Evolutionary conservation across 1,140 invertebrate genomes (phyloP).

Genomic region (Augochlora pura): DNA sequence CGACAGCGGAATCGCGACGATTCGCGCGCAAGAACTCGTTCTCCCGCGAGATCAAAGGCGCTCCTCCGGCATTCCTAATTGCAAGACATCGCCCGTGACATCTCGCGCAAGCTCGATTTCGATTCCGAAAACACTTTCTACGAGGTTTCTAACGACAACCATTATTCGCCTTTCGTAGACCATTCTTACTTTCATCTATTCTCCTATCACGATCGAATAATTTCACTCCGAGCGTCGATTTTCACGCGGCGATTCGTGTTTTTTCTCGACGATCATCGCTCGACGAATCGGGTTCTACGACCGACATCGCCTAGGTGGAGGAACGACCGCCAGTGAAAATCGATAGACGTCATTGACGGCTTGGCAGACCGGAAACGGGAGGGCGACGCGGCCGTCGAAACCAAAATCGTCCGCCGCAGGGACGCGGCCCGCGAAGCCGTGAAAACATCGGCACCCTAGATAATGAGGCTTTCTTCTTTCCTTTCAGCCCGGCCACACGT

Average conservation of each 20-base stretch:
- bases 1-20: not conserved
- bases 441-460: constrained; percentile 73
- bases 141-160: not conserved
- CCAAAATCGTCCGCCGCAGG: constrained; percentile 51
- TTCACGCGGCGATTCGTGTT: not conserved
- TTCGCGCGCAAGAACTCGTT: not conserved
- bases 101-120: not conserved
- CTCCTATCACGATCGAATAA: constrained; percentile 39
- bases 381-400: constrained; percentile 50
- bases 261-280: not conserved
- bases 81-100: not conserved
- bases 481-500: constrained; percentile 69
- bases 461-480: constrained; percentile 76
- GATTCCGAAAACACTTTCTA: constrained; percentile 28
- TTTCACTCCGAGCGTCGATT: constrained; percentile 27
- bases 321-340: not conserved
- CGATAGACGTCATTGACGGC: too few species aligned
- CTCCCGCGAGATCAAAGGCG: not conserved
- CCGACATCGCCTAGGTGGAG: not conserved
- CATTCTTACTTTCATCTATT: constrained; percentile 45
- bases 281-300: not conserved
- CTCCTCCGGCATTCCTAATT: not conserved
- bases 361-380: constrained; percentile 34
- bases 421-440: constrained; percentile 36
- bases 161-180: not conserved